Base-by-base conservation (phyloP, 2,797 vertebrate genomes). In the Alauda arvensis region DNA sequence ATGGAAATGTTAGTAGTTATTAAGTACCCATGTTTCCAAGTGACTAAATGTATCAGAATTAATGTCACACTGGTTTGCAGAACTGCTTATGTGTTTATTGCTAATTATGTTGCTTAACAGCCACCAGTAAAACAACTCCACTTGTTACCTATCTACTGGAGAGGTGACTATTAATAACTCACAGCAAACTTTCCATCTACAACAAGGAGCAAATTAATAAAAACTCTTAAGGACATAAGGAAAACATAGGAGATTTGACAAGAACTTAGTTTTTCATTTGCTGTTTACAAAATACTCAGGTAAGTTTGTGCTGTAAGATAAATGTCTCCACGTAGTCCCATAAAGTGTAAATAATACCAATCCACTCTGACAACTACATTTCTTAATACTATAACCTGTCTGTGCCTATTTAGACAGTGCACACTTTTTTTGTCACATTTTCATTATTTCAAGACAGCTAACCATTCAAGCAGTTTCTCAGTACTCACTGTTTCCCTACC, bases 1-100 rank as follows among this genome's bases (percentile, higher is more conserved):
- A 78, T 51, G 77, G 78, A 93, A 94, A 93, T 83, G 86, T 81
- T 79, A 87, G 62, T 69, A 92, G 92, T 83, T 93, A 95, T 87
- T 94, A 92, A 94, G 77, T 91, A 94, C 34, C 70, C 66, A 49
- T 55, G 91, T 91, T 94, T 92, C 89, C 86, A 95, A 92, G 76
- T 79, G 84, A 89, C 72, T 90, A 80, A 80, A 91, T 57, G 63
- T 66, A 93, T 91, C 31, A 78, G 86, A 87, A 91, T 63, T 83
- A 81, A 89, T 93, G 85, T 78, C 85, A 80, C 69, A 51, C n/a
- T 46, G 86, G 33, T 68, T 87, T 80, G 82, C 31, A 88, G 76
- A 83, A 78, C 33, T 78, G 20, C 51, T 66, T 77, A 52, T 69
- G 63, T 63, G 49, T 76, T 85, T 91, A 88, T 67, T 85, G 55